phyloP scores from a whole-genome alignment of 2,888 invertebrate species.

The Galeruca laticollis region DNA sequence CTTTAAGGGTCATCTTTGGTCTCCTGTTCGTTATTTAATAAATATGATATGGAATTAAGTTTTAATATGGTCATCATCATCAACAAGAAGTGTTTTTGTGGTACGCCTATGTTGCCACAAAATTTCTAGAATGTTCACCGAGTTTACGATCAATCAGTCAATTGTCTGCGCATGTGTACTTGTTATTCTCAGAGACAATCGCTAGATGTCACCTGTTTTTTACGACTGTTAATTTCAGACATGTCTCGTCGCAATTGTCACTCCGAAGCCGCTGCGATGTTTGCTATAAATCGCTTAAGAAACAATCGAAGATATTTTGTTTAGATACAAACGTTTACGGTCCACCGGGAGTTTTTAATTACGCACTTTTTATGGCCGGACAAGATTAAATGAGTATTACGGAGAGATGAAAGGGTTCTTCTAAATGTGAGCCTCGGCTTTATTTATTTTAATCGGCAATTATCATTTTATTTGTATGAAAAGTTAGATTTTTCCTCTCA shows the following conservation, averaged over 20 bases:
- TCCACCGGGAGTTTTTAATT: slow-evolving; percentile 57
- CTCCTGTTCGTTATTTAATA: too few relatives aligned
- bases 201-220: slow-evolving; percentile 61
- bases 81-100: too few relatives aligned
- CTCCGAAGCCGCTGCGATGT: slow-evolving; percentile 51
- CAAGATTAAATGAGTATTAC: slow-evolving; percentile 40
- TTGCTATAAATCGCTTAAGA: slow-evolving; percentile 54
- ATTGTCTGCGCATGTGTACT: slow-evolving; percentile 56
- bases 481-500: neutral
- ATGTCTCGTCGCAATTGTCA: slow-evolving; percentile 61
- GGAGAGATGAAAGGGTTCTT: slow-evolving; percentile 42
- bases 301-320: slow-evolving; percentile 59
- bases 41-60: too few relatives aligned
- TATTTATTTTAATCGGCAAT: slow-evolving; percentile 41
- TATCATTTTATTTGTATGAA: slow-evolving; percentile 13
- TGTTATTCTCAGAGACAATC: slow-evolving; percentile 55
- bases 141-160: slow-evolving; percentile 57
- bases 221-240: slow-evolving; percentile 61
- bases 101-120: slow-evolving; percentile 15
- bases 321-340: slow-evolving; percentile 55
- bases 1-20: too few relatives aligned
- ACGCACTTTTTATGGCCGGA: slow-evolving; percentile 49
- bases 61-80: too few relatives aligned
- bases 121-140: slow-evolving; percentile 28
- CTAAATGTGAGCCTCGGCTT: slow-evolving; percentile 41